Conservation (phyloP, 2,113 vertebrate species). For the Myiozetetes cayanensis region DNA sequence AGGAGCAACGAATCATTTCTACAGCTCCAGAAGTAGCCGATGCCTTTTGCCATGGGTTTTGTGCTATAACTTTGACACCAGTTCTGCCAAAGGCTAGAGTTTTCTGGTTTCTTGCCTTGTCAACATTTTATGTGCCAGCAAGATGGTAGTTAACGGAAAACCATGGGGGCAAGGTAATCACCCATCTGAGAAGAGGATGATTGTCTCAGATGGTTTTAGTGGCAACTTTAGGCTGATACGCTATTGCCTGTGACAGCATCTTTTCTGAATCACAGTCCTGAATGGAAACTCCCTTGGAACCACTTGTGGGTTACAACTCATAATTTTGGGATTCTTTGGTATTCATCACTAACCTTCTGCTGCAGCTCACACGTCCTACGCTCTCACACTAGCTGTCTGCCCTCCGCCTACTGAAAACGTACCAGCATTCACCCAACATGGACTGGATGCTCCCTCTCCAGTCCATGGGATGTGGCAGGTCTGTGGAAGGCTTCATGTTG, state of each 20-base stretch:
- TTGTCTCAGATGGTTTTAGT: slow-evolving; percentile 31
- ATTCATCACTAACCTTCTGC: slow-evolving; percentile 46
- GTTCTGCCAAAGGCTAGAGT: background rate
- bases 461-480: background rate
- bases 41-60: background rate
- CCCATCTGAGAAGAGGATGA: background rate
- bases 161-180: background rate
- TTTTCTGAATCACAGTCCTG: slow-evolving; percentile 52
- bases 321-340: slow-evolving; percentile 69
- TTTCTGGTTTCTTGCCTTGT: slow-evolving; percentile 4
- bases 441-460: background rate
- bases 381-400: background rate
- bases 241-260: background rate
- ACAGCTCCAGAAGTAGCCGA: background rate
- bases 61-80: background rate
- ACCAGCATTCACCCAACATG: fast-evolving
- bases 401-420: background rate
- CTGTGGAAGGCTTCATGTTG: background rate
- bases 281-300: slow-evolving; percentile 66
- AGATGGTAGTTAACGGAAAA: background rate
- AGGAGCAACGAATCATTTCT: background rate
- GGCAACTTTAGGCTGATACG: background rate
- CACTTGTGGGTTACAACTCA: slow-evolving; percentile 55
- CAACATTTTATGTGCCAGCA: background rate
- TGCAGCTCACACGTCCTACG: background rate